Evolutionary conservation across 1,140 invertebrate genomes (phyloP).

Genomic region (Zophobas atratus): DNA sequence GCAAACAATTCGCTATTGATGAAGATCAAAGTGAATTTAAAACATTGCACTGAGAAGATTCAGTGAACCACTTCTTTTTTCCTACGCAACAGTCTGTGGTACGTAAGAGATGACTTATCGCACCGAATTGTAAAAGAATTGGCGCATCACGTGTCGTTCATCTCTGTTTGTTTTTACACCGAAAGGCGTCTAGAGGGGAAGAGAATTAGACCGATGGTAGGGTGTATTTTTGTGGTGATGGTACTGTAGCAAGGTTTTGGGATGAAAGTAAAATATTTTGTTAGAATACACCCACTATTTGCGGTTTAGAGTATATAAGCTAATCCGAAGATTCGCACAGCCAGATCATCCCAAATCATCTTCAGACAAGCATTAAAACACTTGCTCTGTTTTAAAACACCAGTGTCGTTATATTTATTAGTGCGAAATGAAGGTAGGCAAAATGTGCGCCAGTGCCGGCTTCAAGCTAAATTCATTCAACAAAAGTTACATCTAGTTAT

Average conservation of each 20-base stretch:
- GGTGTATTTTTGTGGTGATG: slow-evolving; percentile 46
- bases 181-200: slow-evolving; percentile 40
- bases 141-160: slow-evolving; percentile 27
- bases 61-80: slow-evolving; percentile 24
- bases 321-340: slow-evolving; percentile 57
- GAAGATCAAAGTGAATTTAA: slow-evolving; percentile 6
- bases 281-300: slow-evolving; percentile 65
- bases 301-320: slow-evolving; percentile 64
- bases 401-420: slow-evolving; percentile 31
- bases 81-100: slow-evolving; percentile 4
- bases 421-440: slow-evolving; percentile 62
- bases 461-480: not conserved
- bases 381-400: slow-evolving; percentile 27
- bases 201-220: slow-evolving; percentile 42
- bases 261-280: slow-evolving; percentile 65
- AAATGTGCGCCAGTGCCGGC: not conserved
- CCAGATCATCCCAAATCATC: slow-evolving; percentile 62
- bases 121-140: slow-evolving; percentile 32
- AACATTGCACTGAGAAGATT: slow-evolving; percentile 33
- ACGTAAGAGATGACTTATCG: slow-evolving; percentile 43
- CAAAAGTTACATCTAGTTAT: no score
- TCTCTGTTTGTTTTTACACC: slow-evolving; percentile 42
- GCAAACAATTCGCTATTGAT: slow-evolving; percentile 28
- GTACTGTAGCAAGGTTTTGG: slow-evolving; percentile 60
- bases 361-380: slow-evolving; percentile 37